A percentile compares a stretch with the other conserved stretches of the same genome.
Conservation (phyloP, 2,888 invertebrate species). For the Nomada flava region DNA sequence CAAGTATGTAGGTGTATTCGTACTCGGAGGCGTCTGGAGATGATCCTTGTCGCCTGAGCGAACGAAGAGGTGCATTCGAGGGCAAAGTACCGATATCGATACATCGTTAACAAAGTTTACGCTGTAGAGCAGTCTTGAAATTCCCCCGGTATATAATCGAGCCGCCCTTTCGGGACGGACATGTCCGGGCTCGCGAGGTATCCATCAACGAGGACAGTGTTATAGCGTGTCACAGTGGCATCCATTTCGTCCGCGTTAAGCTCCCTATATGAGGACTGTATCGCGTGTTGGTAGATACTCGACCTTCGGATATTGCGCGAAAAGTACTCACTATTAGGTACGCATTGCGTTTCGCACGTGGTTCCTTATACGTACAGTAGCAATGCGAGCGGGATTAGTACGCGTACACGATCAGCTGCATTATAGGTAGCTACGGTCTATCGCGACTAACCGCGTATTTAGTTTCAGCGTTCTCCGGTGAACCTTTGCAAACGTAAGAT, state of each 20-base stretch:
- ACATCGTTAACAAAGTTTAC: not conserved
- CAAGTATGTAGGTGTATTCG: too few relatives aligned
- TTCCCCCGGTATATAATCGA: too few relatives aligned
- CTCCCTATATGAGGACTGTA: conserved; percentile 31
- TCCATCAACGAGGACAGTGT: conserved; percentile 30
- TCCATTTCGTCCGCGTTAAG: conserved; percentile 29
- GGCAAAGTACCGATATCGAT: not conserved
- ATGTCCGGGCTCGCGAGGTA: not conserved
- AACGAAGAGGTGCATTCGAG: not conserved
- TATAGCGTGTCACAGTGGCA: conserved; percentile 25
- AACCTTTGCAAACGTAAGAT: conserved; percentile 50
- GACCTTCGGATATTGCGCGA: conserved; percentile 19
- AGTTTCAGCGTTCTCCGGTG: conserved; percentile 51
- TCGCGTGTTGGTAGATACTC: conserved; percentile 21
- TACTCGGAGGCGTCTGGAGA: not conserved
- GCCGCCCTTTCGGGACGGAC: too few relatives aligned
- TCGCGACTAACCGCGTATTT: conserved; percentile 39
- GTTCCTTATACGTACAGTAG: conserved; percentile 3
- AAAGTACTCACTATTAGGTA: not conserved
- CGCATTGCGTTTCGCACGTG: conserved; percentile 17
- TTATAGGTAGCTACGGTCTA: conserved; percentile 3
- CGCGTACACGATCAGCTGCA: not conserved
- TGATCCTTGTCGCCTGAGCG: not conserved
- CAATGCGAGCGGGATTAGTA: conserved; percentile 32
- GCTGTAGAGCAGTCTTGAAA: not conserved